Conservation (phyloP, 2,797 vertebrate genomes). For the Urocyon cinereoargenteus region DNA sequence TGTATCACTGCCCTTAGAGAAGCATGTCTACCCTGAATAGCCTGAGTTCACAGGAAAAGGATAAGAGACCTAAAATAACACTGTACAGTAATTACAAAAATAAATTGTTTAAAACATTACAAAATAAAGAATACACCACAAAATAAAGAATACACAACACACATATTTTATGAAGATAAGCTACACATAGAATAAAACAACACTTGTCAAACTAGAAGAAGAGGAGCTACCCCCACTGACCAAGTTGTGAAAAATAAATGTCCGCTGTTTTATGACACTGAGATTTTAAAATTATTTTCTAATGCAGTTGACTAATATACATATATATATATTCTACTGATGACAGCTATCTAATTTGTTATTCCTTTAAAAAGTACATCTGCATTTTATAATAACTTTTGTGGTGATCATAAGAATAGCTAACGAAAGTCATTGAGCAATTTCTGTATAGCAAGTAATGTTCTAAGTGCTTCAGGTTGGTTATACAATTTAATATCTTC, state of each 20-base stretch:
- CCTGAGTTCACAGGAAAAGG: neutral
- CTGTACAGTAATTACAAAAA: neutral
- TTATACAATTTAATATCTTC: neutral
- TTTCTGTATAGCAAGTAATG: neutral
- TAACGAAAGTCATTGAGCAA: neutral
- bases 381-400: neutral
- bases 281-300: neutral
- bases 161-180: neutral
- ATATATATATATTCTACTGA: neutral
- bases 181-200: neutral
- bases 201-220: neutral
- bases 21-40: neutral
- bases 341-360: neutral
- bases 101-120: neutral
- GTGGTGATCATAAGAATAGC: neutral
- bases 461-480: neutral
- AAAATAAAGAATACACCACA: neutral
- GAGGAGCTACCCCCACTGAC: neutral
- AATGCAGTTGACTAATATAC: neutral
- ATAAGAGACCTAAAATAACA: neutral
- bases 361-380: neutral
- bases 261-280: no score
- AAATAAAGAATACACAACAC: neutral
- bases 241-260: neutral
- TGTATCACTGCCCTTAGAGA: neutral